Evolutionary conservation across 2,113 vertebrate genomes (phyloP), one percentile per base, ranked within the genome.

Genomic region (Coptodon bakossiorum): DNA sequence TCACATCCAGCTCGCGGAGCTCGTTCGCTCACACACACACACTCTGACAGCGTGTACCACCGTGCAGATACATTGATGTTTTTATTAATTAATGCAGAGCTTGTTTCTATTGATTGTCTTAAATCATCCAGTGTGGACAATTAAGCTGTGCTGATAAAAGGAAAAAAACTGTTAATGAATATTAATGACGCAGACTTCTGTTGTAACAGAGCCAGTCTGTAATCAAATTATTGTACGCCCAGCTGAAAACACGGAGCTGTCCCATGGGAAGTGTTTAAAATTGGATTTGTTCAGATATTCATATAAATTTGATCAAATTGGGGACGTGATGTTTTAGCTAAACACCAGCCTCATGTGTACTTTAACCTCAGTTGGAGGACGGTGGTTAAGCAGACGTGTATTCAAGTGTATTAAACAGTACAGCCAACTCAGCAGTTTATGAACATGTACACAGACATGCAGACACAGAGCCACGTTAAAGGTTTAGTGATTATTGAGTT

Each of bases 81-180:
- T 85, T 43, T 45, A 38, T 88, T 76, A 50, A 84, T 88, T 54
- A 78, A 82, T 61, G 45, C 82, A 9, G 6, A 9, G 61, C 83
- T 27, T 22, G 52, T 82, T 88, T 82, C 13, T 59, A 85, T 90
- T 57, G 91, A 90, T 87, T 54, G 61, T 79, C 83, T 76, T 12
- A 22, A 90, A 73, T 61, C 50, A 86, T 57, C 53, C 45, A 27
- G n/a, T 19, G 29, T 73, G 79, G 68, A 82, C 22, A 66, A 86
- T 88, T 56, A 79, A 54, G 61, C 82, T 48, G 71, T 31, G 84
- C 22, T 86, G 83, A 88, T 76, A 27, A 83, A 71, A 76, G 68
- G 22, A 29, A 83, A 59, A 16, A 82, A 85, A 19, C 6, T 38
- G 45, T 29, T 86, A 48, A 88, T 90, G 81, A 90, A 91, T 83